phyloP scores from a whole-genome alignment of 2,888 invertebrate species.

The Orthonychiurus folsomi region DNA sequence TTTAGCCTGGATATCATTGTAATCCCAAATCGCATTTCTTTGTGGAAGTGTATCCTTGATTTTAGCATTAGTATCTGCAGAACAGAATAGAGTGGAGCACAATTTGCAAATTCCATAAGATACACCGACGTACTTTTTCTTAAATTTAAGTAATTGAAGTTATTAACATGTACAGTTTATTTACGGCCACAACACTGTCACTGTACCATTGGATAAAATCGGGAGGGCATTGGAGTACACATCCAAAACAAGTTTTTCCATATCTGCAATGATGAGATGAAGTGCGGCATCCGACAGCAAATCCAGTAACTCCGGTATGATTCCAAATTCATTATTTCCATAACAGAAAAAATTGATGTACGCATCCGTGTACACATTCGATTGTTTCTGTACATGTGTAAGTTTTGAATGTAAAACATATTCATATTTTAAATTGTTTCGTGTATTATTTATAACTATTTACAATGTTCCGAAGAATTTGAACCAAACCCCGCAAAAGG shows the following conservation, averaged over 20 bases:
- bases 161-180: no score
- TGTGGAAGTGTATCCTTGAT: conserved; percentile 5
- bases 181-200: no score
- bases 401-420: background rate
- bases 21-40: conserved; percentile 3
- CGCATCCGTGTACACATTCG: conserved; percentile 12
- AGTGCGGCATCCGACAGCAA: conserved; percentile 16
- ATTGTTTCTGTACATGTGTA: conserved; percentile 12
- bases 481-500: conserved; percentile 16
- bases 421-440: background rate
- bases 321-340: conserved; percentile 21
- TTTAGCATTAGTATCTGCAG: background rate
- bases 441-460: conserved; percentile 1
- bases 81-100: background rate
- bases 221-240: conserved; percentile 10
- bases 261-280: conserved; percentile 14
- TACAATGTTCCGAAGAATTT: conserved; percentile 15
- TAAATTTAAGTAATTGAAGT: no score
- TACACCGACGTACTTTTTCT: conserved; percentile 2
- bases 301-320: conserved; percentile 17
- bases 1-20: conserved; percentile 10
- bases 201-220: conserved; percentile 15
- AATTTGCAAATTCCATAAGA: background rate
- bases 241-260: conserved; percentile 20
- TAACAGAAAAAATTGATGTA: conserved; percentile 18